Evolutionary conservation across 1,140 invertebrate genomes (phyloP).

Genomic region (Atta texana): DNA sequence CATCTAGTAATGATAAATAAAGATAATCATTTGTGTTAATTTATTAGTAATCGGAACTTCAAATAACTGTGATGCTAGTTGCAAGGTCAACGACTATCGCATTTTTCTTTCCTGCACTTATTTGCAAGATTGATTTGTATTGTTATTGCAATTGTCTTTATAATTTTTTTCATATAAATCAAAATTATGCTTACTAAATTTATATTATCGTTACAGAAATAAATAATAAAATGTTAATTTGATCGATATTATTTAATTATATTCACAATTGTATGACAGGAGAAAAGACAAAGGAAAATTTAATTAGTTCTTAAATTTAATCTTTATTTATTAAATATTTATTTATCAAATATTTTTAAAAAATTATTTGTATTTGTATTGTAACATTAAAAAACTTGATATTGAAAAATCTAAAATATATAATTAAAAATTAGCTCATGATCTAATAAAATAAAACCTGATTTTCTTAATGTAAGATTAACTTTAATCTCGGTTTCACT

Average conservation of each 20-base stretch:
- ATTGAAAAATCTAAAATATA: neutral
- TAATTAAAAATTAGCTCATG: neutral
- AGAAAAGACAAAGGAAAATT: neutral
- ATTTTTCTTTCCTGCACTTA: constrained; percentile 15
- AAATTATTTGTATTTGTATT: neutral
- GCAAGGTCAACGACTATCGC: constrained; percentile 8
- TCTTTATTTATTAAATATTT: neutral
- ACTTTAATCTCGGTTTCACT: too few species aligned
- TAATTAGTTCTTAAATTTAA: neutral
- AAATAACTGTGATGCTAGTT: neutral
- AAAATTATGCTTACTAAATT: neutral
- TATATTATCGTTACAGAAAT: neutral
- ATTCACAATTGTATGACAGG: neutral
- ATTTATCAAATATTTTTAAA: neutral
- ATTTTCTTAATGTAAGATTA: too few species aligned
- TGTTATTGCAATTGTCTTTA: neutral
- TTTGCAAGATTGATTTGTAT: neutral
- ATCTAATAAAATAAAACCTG: neutral
- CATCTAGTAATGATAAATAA: neutral
- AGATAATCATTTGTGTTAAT: constrained; percentile 22
- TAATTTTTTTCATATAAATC: neutral
- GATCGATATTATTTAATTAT: neutral
- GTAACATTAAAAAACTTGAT: neutral
- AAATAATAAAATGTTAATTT: neutral
- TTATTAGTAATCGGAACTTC: neutral